Evolutionary conservation across 2,888 invertebrate species (phyloP).

Genomic region (Protula sp.): DNA sequence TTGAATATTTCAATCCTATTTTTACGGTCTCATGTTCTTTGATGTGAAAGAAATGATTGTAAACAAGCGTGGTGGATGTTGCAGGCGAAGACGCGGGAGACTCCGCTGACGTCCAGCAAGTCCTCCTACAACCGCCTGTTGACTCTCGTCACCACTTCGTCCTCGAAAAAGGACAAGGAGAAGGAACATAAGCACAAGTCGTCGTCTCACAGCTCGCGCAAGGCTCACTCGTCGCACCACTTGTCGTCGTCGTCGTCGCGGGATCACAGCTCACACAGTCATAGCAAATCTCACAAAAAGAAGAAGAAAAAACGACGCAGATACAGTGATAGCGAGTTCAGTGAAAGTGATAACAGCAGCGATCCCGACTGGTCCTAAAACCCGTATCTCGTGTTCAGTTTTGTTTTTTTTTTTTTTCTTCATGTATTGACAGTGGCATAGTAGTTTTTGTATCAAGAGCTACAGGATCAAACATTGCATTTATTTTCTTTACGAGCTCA

Average conservation of each 20-base stretch:
- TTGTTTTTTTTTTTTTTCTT: no score
- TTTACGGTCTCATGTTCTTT: no score
- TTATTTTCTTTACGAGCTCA: no score
- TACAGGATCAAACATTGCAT: no score
- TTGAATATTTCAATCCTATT: no score
- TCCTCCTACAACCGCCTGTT: not conserved
- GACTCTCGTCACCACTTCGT: not conserved
- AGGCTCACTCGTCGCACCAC: no score
- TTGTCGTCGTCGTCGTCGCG: not conserved
- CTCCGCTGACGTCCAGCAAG: not conserved
- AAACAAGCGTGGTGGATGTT: no score
- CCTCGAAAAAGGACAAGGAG: not conserved
- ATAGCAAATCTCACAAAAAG: constrained; percentile 19
- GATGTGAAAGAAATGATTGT: no score
- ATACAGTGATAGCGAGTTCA: constrained; percentile 37
- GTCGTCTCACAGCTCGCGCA: not conserved
- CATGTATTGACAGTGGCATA: no score
- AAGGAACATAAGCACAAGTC: not conserved
- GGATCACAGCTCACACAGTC: not conserved
- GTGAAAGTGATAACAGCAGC: constrained; percentile 39
- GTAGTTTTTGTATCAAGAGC: no score
- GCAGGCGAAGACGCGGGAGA: not conserved
- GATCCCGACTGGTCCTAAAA: constrained; percentile 18
- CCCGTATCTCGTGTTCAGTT: no score
- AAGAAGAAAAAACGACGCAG: constrained; percentile 35